These are phyloP conservation scores for Isichthys henryi DNA, from an alignment of 2,113 vertebrate species.

Conservation along the genomic window DNA sequence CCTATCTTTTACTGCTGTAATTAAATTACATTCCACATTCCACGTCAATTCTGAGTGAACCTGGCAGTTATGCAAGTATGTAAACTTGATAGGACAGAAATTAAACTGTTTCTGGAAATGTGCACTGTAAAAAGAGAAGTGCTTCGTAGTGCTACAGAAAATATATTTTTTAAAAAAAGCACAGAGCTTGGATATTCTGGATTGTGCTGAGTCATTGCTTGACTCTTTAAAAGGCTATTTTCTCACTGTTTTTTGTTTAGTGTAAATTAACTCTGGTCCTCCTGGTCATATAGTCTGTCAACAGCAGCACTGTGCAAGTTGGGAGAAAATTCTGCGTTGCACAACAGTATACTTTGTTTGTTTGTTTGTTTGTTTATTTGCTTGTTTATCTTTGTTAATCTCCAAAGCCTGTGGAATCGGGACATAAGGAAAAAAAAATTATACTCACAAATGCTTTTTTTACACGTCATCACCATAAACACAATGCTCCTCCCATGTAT, in stretches of 20 bases:
- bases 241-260: not conserved
- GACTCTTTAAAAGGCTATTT: slow-evolving; percentile 8
- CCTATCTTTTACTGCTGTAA: slow-evolving; percentile 4
- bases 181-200: not conserved
- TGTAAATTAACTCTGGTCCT: not conserved
- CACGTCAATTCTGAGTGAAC: not conserved
- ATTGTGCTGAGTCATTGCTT: slow-evolving; percentile 14
- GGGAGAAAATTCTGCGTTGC: not conserved
- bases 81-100: not conserved
- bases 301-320: not conserved
- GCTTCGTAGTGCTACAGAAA: not conserved
- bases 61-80: not conserved
- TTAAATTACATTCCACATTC: slow-evolving; percentile 1
- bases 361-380: not conserved
- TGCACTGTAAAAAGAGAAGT: not conserved
- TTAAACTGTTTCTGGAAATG: slow-evolving; percentile 4
- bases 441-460: not conserved
- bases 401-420: not conserved
- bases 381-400: not conserved
- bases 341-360: not conserved
- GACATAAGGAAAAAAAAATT: not conserved
- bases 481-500: not conserved
- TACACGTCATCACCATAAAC: not conserved
- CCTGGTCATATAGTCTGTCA: not conserved
- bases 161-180: not conserved